A percentile compares a stretch with the other conserved stretches of the same genome.
These are phyloP conservation scores for Dallia pectoralis DNA, from an alignment of 2,797 vertebrate genomes.

Conservation along the genomic window DNA sequence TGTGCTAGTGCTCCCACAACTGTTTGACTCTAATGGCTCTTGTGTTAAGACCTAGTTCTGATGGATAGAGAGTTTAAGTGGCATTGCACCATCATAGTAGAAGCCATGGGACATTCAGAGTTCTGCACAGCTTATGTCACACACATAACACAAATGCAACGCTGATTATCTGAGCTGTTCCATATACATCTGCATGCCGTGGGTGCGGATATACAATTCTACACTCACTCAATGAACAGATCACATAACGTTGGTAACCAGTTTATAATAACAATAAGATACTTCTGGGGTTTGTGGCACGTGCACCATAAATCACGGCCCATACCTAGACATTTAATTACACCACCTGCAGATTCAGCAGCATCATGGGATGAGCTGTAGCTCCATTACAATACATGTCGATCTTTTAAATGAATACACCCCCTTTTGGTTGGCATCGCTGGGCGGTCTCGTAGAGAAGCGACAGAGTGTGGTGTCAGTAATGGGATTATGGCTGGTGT, in stretches of 20 bases:
- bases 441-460: constrained; percentile 39
- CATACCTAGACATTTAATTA: too few relatives aligned
- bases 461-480: constrained; percentile 46
- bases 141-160: neutral
- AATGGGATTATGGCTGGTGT: constrained; percentile 57
- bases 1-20: constrained; percentile 7
- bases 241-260: too few relatives aligned
- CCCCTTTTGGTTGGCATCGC: neutral
- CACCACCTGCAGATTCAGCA: neutral
- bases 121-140: neutral
- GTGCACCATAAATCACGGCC: too few relatives aligned
- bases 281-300: too few relatives aligned
- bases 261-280: too few relatives aligned
- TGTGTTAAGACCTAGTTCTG: neutral
- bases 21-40: neutral
- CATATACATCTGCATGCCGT: too few relatives aligned
- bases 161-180: too few relatives aligned
- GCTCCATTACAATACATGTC: neutral
- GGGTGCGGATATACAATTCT: too few relatives aligned
- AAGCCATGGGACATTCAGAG: neutral
- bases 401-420: neutral
- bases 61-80: neutral
- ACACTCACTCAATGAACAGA: too few relatives aligned
- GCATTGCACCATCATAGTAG: neutral
- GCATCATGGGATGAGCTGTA: neutral